Conservation (phyloP, 2,113 vertebrate genomes). For the Perognathus longimembris region DNA sequence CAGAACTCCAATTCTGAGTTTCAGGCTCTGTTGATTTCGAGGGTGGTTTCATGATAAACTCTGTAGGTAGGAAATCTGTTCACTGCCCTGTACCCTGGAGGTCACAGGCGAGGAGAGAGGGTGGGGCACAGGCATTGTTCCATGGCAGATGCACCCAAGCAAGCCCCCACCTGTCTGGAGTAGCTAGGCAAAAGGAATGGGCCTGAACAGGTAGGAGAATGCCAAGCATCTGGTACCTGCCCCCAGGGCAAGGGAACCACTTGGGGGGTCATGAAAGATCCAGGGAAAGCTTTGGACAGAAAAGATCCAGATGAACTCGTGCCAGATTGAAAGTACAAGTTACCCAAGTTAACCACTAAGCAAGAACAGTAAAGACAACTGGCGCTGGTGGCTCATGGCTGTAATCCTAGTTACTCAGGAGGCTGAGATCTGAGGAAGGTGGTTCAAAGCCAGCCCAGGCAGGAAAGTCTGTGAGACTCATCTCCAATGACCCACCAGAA, state of each 20-base stretch:
- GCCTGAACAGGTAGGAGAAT: neutral
- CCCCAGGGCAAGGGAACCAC: neutral
- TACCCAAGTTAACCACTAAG: neutral
- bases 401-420: no score
- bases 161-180: neutral
- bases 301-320: neutral
- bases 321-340: neutral
- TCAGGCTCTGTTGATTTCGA: slow-evolving; percentile 17
- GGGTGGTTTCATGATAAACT: slow-evolving; percentile 49
- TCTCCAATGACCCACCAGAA: no score
- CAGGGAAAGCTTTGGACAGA: neutral
- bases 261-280: neutral
- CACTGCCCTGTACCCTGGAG: neutral
- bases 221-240: neutral
- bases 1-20: neutral
- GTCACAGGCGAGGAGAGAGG: slow-evolving; percentile 6
- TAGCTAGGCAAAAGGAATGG: neutral
- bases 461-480: no score
- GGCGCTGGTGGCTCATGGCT: no score
- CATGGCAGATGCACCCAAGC: neutral
- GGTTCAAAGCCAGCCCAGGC: no score
- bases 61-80: slow-evolving; percentile 65
- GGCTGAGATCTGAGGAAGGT: no score
- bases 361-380: neutral
- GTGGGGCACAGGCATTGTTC: neutral